Evolutionary conservation across 1,140 invertebrate genomes (phyloP), one percentile per base, ranked within the genome.

Genomic region (Delia radicum): DNA sequence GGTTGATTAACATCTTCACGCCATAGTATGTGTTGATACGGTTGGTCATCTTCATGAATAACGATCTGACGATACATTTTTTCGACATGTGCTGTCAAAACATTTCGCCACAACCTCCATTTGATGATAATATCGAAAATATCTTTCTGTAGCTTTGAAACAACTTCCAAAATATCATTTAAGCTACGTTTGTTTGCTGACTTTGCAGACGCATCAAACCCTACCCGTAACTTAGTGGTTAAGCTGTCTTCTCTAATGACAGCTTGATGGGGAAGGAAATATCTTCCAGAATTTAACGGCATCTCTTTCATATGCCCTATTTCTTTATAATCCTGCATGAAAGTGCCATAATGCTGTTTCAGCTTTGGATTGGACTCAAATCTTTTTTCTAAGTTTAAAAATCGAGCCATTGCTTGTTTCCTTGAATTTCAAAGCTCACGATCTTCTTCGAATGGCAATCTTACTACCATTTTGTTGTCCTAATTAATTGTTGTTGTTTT

Each of bases 1-100:
- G 78, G 65, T 28, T 83, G 62, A 33, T 75, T 46, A 13, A 77
- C 74, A 5, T 75, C 63, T 55, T 81, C 29, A 31, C 84, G 75
- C 83, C 87, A 87, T 0, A 88, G 27, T 26, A 88, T 85, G 21
- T 79, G 67, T 80, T 88, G 87, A 74, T 80, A 83, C 12, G 74
- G 69, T 28, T 75, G 63, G 74, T 84, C 74, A 37, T 77, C 48
- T 31, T 63, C 5, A 67, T 74, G 18, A 8, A 85, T 65, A 29
- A n/a, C 33, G 3, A 86, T 79, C 48, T 81, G 80, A 2, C 82
- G 75, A 75, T 80, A 87, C 81, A 87, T 87, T 74, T 86, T 81
- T 55, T 81, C 76, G 27, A 83, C 78, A 65, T 87, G 85, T 0
- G 78, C 78, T 26, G 75, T 77, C 6, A 85, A 27, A 1, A 80